Evolutionary conservation across 2,113 vertebrate genomes (phyloP).

Genomic region (Mus pahari): DNA sequence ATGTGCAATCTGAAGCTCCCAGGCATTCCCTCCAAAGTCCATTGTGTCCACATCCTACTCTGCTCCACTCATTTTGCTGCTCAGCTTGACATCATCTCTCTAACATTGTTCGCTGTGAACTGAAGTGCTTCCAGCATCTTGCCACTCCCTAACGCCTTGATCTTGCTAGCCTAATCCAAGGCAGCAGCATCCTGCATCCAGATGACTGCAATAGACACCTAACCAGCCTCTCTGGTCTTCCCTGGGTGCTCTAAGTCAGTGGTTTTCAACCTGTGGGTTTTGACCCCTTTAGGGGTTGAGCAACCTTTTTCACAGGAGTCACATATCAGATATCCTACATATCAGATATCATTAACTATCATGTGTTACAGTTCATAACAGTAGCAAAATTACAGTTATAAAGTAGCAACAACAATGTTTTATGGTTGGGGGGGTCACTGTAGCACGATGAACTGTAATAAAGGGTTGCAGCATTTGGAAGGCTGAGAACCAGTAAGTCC

Average conservation of each 20-base stretch:
- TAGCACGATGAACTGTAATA: not conserved
- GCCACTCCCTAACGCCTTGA: not conserved
- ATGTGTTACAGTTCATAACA: not conserved
- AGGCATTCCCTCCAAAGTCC: rapidly evolving
- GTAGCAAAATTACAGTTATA: not conserved
- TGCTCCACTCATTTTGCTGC: not conserved
- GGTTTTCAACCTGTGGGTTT: not conserved
- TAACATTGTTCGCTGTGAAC: not conserved
- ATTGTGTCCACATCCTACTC: not conserved
- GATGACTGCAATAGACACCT: too few relatives aligned
- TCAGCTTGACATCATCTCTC: not conserved
- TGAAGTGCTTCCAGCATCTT: not conserved
- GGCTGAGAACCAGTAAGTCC: not conserved
- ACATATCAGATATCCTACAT: not conserved
- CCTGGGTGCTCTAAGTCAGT: not conserved
- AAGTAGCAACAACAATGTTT: not conserved
- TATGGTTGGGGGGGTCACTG: not conserved
- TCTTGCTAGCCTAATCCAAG: not conserved
- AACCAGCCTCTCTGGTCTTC: not conserved
- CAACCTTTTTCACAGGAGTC: not conserved
- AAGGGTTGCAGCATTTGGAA: not conserved
- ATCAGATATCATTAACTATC: not conserved
- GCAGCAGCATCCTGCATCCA: not conserved
- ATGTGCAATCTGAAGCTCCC: not conserved
- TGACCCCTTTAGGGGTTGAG: not conserved